A percentile compares a stretch with the other conserved stretches of the same genome.
Conservation (phyloP, 2,888 invertebrate genomes). For the Dryobotodes eremita region DNA sequence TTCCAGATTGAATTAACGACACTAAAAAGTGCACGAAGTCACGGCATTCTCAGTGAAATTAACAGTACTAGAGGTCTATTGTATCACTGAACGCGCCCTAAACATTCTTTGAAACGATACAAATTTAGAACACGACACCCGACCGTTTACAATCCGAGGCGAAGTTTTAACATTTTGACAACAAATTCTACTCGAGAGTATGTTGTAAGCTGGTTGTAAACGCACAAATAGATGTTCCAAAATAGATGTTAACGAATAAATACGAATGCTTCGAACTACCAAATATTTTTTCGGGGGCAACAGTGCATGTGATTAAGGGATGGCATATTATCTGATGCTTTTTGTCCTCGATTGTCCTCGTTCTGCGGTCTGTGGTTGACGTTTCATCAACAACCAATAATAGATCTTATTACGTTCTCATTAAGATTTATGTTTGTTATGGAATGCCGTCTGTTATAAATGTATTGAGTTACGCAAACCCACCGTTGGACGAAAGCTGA, state of each 20-base stretch:
- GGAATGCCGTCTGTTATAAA: slow-evolving; percentile 69
- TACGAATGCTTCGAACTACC: slow-evolving; percentile 83
- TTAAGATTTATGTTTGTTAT: slow-evolving; percentile 71
- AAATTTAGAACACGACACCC: slow-evolving; percentile 83
- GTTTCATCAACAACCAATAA: slow-evolving; percentile 71
- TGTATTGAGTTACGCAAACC: slow-evolving; percentile 90
- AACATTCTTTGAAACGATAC: slow-evolving; percentile 82
- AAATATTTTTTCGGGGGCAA: slow-evolving; percentile 88
- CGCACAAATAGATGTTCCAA: slow-evolving; percentile 81
- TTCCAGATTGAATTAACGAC: slow-evolving; percentile 83
- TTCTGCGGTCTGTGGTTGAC: slow-evolving; percentile 87
- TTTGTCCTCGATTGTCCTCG: slow-evolving; percentile 87
- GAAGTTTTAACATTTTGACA: slow-evolving; percentile 83
- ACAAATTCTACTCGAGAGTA: slow-evolving; percentile 77
- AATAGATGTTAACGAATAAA: slow-evolving; percentile 84
- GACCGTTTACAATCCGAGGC: slow-evolving; percentile 66
- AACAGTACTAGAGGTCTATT: slow-evolving; percentile 83
- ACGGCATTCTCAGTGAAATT: slow-evolving; percentile 81
- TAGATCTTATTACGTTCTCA: slow-evolving; percentile 73
- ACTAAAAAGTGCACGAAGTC: slow-evolving; percentile 83
- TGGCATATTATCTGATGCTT: slow-evolving; percentile 88
- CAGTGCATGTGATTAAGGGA: slow-evolving; percentile 91
- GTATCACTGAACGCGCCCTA: slow-evolving; percentile 76
- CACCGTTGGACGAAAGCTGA: slow-evolving; percentile 89
- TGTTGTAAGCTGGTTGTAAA: slow-evolving; percentile 81